Base-by-base conservation (phyloP, 2,797 vertebrate species). In the Rhincodon typus region DNA sequence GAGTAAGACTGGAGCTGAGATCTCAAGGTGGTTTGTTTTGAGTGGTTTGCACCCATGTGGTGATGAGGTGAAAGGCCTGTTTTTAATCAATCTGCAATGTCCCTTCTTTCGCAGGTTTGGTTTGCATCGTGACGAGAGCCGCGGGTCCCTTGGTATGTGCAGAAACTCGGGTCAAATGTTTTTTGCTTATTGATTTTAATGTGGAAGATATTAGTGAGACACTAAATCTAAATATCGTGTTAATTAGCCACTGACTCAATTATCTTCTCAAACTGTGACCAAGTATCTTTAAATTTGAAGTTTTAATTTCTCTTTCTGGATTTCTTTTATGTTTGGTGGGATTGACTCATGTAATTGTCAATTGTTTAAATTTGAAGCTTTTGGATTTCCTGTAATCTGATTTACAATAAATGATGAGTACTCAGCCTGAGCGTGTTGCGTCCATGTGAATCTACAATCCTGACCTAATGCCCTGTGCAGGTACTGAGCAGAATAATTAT, bases 101-200 rank as follows among this genome's bases (percentile, higher is more conserved):
- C 90, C 90, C 90, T 93, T 93, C 90, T 93, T 93, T 93, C 90
- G 66, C 90, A 93, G 90, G 90, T 93, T 93, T 93, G 90, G n/a
- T 93, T 93, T 93, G 90, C 90, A 69, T 93, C 90, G 90, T 93
- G 90, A 93, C 62, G 90, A 93, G 90, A 93, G 66, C 90, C 90
- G 90, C 90, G 90, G 90, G 90, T 93, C 90, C 62, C 90, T 93
- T 69, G 90, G 90, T 93, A 93, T 66, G 66, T 93, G 90, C 90
- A 93, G 90, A 93, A 93, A 93, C 90, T 93, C n/a, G 90, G 90
- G 90, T 93, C 90, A 93, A 42, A 93, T 69, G 62, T 93, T 69
- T 93, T 93, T 93, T 93, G 90, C 90, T 93, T 93, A 67, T 93
- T 93, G 66, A 21, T 69, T 93, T 93, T 93, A 69, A 66, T 8